Base-by-base conservation (phyloP, 2,888 invertebrate genomes). In the Lordiphosa fenestrarum region DNA sequence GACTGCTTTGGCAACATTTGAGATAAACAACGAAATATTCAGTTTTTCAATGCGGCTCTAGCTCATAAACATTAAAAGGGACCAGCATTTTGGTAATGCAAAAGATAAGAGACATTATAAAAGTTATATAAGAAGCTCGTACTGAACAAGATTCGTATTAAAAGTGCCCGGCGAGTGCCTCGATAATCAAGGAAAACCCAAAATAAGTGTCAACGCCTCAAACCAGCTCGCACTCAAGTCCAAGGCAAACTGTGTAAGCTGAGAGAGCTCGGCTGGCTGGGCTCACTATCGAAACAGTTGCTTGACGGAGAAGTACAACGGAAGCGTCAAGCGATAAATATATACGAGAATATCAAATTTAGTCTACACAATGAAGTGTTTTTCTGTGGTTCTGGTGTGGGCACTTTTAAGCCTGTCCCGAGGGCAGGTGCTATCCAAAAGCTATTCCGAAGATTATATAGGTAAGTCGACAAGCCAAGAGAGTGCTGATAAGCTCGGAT, bases 281-380 rank as follows among this genome's bases (percentile, higher is more conserved):
- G 30, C 10, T 13, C 46, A 12, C 40, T 39, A 46, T 50, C 37
- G 36, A 10, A 21, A 1, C 21, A 30, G 47, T 25, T 19, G 58
- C 35, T 30, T 10, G 40, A n/a, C 12, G 21, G 48, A 50, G 51
- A 51, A 49, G 21, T 52, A 23, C 40, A 69, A 53, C 78, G 80
- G 83, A 80, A 80, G 61, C 66, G 57, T 49, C 46, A 60, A 61
- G 75, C 69, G 84, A 80, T 80, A 71, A 78, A 61, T 25, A 25
- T 6, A 25, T 25, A 25, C 25, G 25, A 39, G 21, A 7, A 7
- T 49, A 25, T 49, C 21, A 12, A 19, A 21, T 36, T 38, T 58
- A 38, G 12, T 15, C 37, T 35, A 44, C 47, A 52, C 42, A 25
- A 64, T 65, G 56, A 51, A 36, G 36, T 25, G 10, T 9, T 10